Percentiles rank a stretch among this genome's conserved stretches.
phyloP scores from a whole-genome alignment of 2,113 vertebrate genomes.

The Onychostruthus taczanowskii region DNA sequence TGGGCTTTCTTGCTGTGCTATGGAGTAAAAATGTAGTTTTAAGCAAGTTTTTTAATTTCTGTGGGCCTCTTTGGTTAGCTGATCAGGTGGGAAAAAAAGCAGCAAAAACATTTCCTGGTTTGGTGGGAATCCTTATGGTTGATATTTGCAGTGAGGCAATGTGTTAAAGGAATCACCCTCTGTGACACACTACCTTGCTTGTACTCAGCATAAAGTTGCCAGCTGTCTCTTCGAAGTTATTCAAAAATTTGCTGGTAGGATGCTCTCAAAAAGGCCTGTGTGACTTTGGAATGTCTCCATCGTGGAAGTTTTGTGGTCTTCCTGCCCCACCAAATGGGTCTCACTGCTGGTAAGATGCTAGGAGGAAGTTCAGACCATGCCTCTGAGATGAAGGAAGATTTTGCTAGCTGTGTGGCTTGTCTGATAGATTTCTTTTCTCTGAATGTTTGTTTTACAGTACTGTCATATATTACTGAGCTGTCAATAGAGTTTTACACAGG shows the following conservation, averaged over 20 bases:
- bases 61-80: neutral
- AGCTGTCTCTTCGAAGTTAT: neutral
- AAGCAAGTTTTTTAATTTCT: neutral
- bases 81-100: rapidly evolving
- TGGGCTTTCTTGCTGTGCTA: neutral
- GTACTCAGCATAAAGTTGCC: neutral
- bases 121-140: neutral
- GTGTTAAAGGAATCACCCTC: neutral
- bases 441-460: neutral
- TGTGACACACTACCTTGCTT: neutral
- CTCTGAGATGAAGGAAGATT: neutral
- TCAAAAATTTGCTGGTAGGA: neutral
- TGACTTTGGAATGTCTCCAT: neutral
- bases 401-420: neutral
- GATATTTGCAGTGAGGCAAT: neutral
- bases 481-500: neutral
- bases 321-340: neutral
- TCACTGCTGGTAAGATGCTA: neutral
- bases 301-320: neutral
- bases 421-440: neutral
- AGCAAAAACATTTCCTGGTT: neutral
- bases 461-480: neutral
- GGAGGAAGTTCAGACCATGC: neutral
- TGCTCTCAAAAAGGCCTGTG: neutral
- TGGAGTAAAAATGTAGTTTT: neutral